phyloP scores from a whole-genome alignment of 2,797 vertebrate species.

The Knipowitschia caucasica region DNA sequence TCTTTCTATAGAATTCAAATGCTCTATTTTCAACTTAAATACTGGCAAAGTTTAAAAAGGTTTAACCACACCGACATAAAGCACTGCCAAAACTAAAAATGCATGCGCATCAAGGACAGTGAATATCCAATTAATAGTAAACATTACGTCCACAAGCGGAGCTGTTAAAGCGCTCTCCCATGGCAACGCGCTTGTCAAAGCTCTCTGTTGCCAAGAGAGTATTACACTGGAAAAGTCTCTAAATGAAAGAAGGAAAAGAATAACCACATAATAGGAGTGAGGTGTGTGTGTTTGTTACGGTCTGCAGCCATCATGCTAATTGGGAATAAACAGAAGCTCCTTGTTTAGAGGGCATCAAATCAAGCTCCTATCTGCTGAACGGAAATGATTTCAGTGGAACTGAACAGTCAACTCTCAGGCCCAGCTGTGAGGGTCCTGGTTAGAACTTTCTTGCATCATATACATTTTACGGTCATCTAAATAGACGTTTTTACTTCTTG shows the following conservation, averaged over 20 bases:
- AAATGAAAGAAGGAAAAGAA: slow-evolving; percentile 18
- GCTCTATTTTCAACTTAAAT: background rate
- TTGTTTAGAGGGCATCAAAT: slow-evolving; percentile 68
- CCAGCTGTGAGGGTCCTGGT: too few species aligned
- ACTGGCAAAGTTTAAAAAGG: background rate
- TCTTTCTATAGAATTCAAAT: too few species aligned
- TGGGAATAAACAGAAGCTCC: slow-evolving; percentile 64
- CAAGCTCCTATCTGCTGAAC: slow-evolving; percentile 61
- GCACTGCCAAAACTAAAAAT: slow-evolving; percentile 5
- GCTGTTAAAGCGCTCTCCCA: slow-evolving; percentile 46
- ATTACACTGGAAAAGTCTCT: slow-evolving; percentile 20
- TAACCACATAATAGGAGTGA: slow-evolving; percentile 13
- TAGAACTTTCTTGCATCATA: too few species aligned
- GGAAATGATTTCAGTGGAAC: too few species aligned
- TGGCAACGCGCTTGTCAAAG: slow-evolving; percentile 47
- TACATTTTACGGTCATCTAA: too few species aligned
- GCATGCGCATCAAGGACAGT: slow-evolving; percentile 29
- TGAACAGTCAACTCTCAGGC: too few species aligned
- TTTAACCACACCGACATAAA: background rate
- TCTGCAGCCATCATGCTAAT: slow-evolving; percentile 67
- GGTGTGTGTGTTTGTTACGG: slow-evolving; percentile 41
- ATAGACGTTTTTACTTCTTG: too few species aligned
- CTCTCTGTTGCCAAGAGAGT: slow-evolving; percentile 39
- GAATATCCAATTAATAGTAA: slow-evolving; percentile 52
- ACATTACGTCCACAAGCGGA: slow-evolving; percentile 22